Evolutionary conservation across 2,797 vertebrate species (phyloP).

Genomic region (Brachymystax lenok): DNA sequence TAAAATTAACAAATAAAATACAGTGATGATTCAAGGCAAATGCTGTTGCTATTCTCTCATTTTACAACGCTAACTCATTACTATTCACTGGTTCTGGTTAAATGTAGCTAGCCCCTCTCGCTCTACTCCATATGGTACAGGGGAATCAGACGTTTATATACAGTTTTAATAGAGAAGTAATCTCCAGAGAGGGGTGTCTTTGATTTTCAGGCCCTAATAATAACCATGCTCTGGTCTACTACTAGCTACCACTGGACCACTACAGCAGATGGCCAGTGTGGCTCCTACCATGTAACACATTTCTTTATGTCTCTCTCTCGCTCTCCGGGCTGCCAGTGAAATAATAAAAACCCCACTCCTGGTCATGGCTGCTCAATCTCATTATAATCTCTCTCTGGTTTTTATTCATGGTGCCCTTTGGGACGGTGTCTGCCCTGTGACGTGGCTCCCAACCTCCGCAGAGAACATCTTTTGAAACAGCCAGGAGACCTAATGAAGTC

Average conservation of each 20-base stretch:
- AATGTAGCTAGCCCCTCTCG: not conserved
- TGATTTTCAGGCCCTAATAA: constrained; percentile 37
- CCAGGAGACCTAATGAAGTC: constrained; percentile 86
- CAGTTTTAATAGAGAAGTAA: constrained; percentile 37
- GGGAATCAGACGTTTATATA: constrained; percentile 18
- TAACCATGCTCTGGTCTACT: constrained; percentile 35
- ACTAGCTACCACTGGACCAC: constrained; percentile 37
- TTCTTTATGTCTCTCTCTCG: constrained; percentile 72
- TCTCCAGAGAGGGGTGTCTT: constrained; percentile 33
- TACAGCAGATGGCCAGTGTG: constrained; percentile 65
- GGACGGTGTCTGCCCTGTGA: constrained; percentile 84
- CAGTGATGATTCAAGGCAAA: constrained; percentile 16
- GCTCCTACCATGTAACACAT: constrained; percentile 69
- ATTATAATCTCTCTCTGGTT: constrained; percentile 87
- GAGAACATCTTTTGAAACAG: constrained; percentile 86
- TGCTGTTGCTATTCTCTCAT: constrained; percentile 20
- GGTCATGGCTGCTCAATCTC: constrained; percentile 95
- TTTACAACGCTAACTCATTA: constrained; percentile 37
- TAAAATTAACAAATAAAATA: constrained; percentile 36
- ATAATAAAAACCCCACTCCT: constrained; percentile 80
- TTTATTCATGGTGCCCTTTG: constrained; percentile 87
- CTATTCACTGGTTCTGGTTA: constrained; percentile 23
- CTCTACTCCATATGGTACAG: constrained; percentile 15
- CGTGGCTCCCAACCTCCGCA: constrained; percentile 84
- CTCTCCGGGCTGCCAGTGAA: constrained; percentile 71